A percentile compares a stretch with the other conserved stretches of the same genome.
Evolutionary conservation across 37 sponge, comb jelly and placozoan species (phyloP).

Genomic region (Halichondria panicea): DNA sequence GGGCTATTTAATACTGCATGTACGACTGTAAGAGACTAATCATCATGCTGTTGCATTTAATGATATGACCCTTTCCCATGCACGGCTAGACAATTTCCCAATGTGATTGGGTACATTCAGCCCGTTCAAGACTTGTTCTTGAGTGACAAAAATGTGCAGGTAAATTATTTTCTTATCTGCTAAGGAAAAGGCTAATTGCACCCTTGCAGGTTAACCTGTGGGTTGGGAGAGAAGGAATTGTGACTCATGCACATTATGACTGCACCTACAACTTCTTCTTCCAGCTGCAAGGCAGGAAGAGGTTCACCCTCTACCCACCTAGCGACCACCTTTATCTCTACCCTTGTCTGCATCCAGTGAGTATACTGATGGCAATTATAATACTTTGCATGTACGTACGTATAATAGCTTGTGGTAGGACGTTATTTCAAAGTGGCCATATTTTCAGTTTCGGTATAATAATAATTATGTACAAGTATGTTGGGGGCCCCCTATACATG

Average conservation of each 20-base stretch:
- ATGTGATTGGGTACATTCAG: constrained; percentile 42
- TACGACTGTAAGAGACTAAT: not conserved
- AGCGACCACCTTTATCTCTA: constrained; percentile 59
- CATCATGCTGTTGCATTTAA: not conserved
- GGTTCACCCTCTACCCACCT: constrained; percentile 66
- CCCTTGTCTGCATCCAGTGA: constrained; percentile 72
- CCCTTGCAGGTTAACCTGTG: constrained; percentile 62
- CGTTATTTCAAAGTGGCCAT: no score
- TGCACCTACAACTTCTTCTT: constrained; percentile 75
- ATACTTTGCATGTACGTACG: not conserved
- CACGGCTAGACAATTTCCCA: constrained; percentile 26
- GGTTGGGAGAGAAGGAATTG: constrained; percentile 60
- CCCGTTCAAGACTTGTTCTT: constrained; percentile 48
- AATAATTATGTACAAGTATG: no score
- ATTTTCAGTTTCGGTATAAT: no score
- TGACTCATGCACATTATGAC: constrained; percentile 74
- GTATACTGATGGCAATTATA: not conserved
- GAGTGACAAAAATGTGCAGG: constrained; percentile 62
- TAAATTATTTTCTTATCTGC: not conserved
- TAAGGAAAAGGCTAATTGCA: not conserved
- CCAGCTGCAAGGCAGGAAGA: constrained; percentile 63
- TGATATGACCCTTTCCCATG: not conserved
- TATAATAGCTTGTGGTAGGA: no score
- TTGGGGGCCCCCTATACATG: no score
- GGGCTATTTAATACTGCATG: not conserved